Evolutionary conservation across 2,888 invertebrate genomes (phyloP), one percentile per base, ranked within the genome.

Genomic region (Apotomis capreana): DNA sequence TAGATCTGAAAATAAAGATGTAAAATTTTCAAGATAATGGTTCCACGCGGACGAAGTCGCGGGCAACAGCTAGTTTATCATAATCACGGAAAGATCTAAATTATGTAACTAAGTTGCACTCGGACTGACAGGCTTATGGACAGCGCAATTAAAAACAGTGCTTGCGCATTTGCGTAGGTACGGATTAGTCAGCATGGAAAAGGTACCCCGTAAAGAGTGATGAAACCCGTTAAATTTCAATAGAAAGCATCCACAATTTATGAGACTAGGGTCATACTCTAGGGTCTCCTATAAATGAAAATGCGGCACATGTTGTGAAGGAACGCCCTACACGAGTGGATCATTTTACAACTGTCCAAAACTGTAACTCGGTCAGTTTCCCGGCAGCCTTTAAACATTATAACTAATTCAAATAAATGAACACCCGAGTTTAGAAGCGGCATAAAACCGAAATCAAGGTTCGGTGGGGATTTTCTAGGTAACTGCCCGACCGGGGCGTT

Each of bases 381-480:
- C 61, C 54, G 52, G 69, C 52, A 62, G 51, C 64, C 62, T 67
- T 70, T 69, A 71, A 70, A 73, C 76, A 75, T 74, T 73, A 78
- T 84, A 77, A 84, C 79, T 83, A 80, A 85, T 87, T 85, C 83
- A 86, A 80, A 79, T 84, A 85, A 85, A 87, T 84, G 83, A 81
- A 79, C 81, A 82, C 83, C 82, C 82, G 80, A 83, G 80, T 85
- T 85, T 83, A 83, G 80, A 78, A 81, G 83, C 80, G 80, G 79
- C 82, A 83, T 87, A 83, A 87, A 87, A 84, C 86, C 80, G 83
- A 87, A 89, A 88, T 88, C 89, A 86, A 84, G 84, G 82, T 78
- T 79, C 77, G 80, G 79, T 77, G 78, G 80, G 83, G 70, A 84
- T 86, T 87, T 86, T 83, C 83, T 85, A 85, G 84, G 82, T 81